Base-by-base conservation (phyloP, 2,888 invertebrate genomes). In the Amiota mariae region DNA sequence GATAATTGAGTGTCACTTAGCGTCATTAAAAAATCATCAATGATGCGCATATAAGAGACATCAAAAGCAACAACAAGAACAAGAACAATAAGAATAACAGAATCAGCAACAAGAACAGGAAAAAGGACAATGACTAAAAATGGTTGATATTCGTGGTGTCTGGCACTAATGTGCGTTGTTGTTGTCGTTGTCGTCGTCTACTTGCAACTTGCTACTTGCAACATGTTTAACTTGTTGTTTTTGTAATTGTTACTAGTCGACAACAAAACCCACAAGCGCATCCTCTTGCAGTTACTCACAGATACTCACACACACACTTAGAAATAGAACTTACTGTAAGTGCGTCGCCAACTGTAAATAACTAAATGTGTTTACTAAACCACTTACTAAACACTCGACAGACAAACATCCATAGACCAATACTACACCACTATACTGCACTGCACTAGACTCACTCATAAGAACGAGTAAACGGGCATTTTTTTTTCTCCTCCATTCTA, bases 361-460 rank as follows among this genome's bases (percentile, higher is more conserved):
- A 82, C 85, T 85, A 84, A 84, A 84, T 84, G 83, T 84, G 83
- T 84, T 84, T 84, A 82, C 83, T 84, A 84, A 84, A 84, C 83
- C 83, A 84, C 83, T 84, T 85, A 84, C 85, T 85, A 85, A 84
- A 85, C 83, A 84, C 84, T 85, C 84, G 81, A 79, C 84, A 76
- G 13, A 82, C 81, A 10, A 12, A 54, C 54, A 54, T n/a, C n/a
- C 54, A 10, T n/a, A 54, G 13, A 54, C 54, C 6, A n/a, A 54
- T 24, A 59, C 18, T 80, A 78, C 79, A 77, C 70, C 79, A 77
- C 70, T 73, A 70, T 73, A 70, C 18, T 24, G 47, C 8, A 36
- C 36, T 36, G 6, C 6, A 36, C 36, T 36, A 36, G 36, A 36
- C 36, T 36, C 2, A 3, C 1, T 1, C 6, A 36, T 6, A 36